Evolutionary conservation across 2,113 vertebrate species (phyloP).

Genomic region (Carlito syrichta): DNA sequence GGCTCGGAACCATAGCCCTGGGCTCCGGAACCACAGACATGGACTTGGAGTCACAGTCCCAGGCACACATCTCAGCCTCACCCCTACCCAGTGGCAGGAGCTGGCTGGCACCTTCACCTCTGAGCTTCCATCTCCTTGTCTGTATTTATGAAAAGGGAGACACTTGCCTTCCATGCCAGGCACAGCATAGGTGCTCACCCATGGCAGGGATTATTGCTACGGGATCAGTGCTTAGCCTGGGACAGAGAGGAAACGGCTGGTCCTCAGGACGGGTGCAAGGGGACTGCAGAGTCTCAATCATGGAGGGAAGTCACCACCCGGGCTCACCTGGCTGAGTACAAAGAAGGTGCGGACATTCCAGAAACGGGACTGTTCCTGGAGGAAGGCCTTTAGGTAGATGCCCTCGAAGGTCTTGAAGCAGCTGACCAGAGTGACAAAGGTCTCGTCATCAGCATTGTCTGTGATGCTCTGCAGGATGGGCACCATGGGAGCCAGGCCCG

Average conservation of each 20-base stretch:
- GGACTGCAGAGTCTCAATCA: not conserved
- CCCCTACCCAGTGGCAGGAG: accelerated
- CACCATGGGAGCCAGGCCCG: constrained; percentile 86
- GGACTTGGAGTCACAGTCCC: not conserved
- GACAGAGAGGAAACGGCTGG: too few species aligned
- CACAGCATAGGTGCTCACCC: not conserved
- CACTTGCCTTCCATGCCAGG: not conserved
- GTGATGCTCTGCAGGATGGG: constrained; percentile 84
- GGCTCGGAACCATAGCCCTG: not conserved
- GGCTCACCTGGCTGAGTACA: constrained; percentile 85
- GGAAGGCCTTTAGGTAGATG: constrained; percentile 85
- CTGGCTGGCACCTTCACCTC: accelerated
- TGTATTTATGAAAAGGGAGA: too few species aligned
- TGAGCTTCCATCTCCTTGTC: not conserved
- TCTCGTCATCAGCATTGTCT: constrained; percentile 85
- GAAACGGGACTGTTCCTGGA: constrained; percentile 82
- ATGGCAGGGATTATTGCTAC: not conserved
- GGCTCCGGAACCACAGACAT: too few species aligned
- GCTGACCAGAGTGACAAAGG: constrained; percentile 85
- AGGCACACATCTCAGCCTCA: not conserved
- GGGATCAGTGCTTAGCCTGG: accelerated
- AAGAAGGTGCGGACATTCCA: constrained; percentile 86
- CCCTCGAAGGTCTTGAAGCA: constrained; percentile 84
- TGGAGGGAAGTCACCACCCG: not conserved
- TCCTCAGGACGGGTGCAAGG: not conserved